A percentile compares a stretch with the other conserved stretches of the same genome.
Conservation (phyloP, 2,797 vertebrate genomes). For the Triplophysa bombifrons region DNA sequence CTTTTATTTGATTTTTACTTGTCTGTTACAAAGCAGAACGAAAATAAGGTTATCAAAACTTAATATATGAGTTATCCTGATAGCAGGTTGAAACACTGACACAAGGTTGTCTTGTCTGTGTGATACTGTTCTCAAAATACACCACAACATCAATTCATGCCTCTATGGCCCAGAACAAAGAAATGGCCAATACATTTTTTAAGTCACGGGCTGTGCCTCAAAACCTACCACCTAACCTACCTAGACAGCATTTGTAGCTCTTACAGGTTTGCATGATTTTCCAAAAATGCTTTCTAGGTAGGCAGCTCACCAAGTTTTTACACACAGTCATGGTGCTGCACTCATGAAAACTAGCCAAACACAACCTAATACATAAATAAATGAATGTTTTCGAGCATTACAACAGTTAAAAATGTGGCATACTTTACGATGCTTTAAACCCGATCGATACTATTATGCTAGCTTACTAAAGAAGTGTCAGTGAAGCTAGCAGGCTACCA, state of each 20-base stretch:
- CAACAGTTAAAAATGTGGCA: neutral
- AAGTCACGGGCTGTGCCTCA: neutral
- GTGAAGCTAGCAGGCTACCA: constrained; percentile 31
- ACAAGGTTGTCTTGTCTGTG: neutral
- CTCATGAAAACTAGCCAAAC: constrained; percentile 6
- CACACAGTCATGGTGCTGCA: constrained; percentile 11
- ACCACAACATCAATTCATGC: neutral
- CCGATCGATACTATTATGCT: neutral
- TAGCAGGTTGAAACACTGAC: neutral
- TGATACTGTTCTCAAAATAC: neutral
- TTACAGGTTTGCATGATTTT: neutral
- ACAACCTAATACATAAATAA: neutral
- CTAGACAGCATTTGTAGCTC: neutral
- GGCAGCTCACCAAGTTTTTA: neutral
- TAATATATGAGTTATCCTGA: neutral
- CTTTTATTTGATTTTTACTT: constrained; percentile 99
- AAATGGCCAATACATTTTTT: neutral
- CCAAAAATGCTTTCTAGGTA: neutral
- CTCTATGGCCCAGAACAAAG: constrained; percentile 6
- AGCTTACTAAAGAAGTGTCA: neutral
- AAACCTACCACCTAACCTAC: neutral
- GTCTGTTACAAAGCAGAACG: constrained; percentile 79
- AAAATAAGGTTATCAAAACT: neutral
- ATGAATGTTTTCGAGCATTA: neutral
- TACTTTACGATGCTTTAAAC: neutral